Evolutionary conservation across 2,888 invertebrate species (phyloP).

Genomic region (Rosalia funebris): DNA sequence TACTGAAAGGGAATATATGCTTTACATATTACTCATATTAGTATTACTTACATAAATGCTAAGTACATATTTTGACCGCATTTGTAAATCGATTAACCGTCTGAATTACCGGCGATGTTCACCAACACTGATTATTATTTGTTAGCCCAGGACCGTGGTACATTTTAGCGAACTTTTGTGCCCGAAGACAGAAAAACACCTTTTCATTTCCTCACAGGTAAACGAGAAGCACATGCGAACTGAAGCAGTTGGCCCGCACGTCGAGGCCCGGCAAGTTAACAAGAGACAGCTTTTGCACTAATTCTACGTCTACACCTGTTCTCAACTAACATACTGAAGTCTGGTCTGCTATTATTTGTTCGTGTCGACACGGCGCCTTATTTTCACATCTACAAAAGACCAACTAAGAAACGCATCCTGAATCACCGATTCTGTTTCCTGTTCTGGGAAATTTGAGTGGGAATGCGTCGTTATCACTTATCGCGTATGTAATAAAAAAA

Average conservation of each 20-base stretch:
- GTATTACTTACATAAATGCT: too few species aligned
- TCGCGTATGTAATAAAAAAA: slow-evolving; percentile 3
- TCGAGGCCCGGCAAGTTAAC: slow-evolving; percentile 2
- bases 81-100: too few species aligned
- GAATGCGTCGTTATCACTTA: slow-evolving; percentile 14
- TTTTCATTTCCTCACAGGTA: slow-evolving; percentile 9
- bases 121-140: too few species aligned
- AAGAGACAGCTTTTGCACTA: slow-evolving; percentile 22
- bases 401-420: slow-evolving; percentile 27
- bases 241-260: slow-evolving; percentile 12
- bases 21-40: too few species aligned
- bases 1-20: too few species aligned
- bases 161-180: neutral
- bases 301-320: slow-evolving; percentile 31
- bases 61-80: too few species aligned
- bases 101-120: too few species aligned
- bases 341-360: slow-evolving; percentile 6
- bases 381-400: slow-evolving; percentile 5
- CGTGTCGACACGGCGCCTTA: slow-evolving; percentile 9
- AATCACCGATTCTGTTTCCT: slow-evolving; percentile 35
- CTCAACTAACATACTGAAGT: slow-evolving; percentile 1
- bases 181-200: neutral
- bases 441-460: slow-evolving; percentile 33
- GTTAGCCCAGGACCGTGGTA: too few species aligned
- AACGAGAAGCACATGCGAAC: slow-evolving; percentile 14